A percentile compares a stretch with the other conserved stretches of the same genome.
Conservation (phyloP, 1,140 invertebrate species). For the Akabosia matsudoensis region DNA sequence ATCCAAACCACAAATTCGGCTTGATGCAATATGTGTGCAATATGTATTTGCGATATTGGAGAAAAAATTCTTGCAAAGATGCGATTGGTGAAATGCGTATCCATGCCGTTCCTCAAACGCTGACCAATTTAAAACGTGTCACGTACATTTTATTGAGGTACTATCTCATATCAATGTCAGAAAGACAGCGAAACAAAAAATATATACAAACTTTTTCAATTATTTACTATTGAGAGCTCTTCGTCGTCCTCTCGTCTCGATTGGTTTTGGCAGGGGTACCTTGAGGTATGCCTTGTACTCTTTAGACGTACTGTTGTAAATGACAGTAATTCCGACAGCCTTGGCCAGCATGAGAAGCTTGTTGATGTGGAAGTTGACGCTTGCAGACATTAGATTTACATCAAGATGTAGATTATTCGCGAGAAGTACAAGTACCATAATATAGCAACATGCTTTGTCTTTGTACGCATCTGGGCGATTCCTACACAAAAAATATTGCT, state of each 20-base stretch:
- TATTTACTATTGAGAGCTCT: no score
- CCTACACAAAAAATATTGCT: slow-evolving; percentile 18
- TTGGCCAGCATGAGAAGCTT: slow-evolving; percentile 38
- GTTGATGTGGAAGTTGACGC: slow-evolving; percentile 44
- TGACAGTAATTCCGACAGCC: slow-evolving; percentile 43
- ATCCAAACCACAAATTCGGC: no score
- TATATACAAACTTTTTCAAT: background rate
- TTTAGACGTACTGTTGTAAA: slow-evolving; percentile 26
- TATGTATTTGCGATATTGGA: no score
- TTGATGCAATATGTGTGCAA: no score
- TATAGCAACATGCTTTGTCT: slow-evolving; percentile 44
- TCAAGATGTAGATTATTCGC: slow-evolving; percentile 43
- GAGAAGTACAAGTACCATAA: slow-evolving; percentile 43
- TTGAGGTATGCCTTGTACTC: slow-evolving; percentile 31
- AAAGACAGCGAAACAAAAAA: background rate
- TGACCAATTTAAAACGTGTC: no score
- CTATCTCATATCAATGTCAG: background rate
- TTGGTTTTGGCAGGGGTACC: slow-evolving; percentile 38
- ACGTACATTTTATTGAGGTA: no score
- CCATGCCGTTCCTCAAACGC: no score
- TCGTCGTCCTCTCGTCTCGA: slow-evolving; percentile 40
- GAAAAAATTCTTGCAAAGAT: no score
- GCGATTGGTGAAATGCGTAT: no score
- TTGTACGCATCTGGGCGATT: slow-evolving; percentile 35
- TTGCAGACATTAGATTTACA: slow-evolving; percentile 41